Conservation (phyloP, 2,888 invertebrate species). For the Electrophaes corylata region DNA sequence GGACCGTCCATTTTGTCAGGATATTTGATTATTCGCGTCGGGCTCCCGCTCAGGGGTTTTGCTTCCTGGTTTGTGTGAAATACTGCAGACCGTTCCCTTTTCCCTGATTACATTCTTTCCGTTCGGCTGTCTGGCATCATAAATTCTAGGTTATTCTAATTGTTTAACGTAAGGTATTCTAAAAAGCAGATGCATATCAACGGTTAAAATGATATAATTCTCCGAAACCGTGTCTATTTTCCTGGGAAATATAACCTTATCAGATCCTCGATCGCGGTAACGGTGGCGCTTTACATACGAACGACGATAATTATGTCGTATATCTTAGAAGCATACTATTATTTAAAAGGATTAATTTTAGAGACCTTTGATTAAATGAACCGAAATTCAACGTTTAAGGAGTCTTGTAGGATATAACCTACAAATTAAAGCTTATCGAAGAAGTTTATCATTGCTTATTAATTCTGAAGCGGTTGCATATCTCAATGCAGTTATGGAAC, state of each 20-base stretch:
- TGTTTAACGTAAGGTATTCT: conserved; percentile 3
- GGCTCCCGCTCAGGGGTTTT: conserved; percentile 32
- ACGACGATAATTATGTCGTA: conserved; percentile 34
- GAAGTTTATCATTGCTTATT: conserved; percentile 21
- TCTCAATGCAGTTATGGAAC: not conserved
- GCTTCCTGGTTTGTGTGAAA: conserved; percentile 41
- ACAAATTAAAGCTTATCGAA: conserved; percentile 11
- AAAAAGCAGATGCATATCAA: conserved; percentile 41
- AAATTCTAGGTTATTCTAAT: conserved; percentile 21
- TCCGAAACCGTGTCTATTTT: conserved; percentile 37
- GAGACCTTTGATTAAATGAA: conserved; percentile 27
- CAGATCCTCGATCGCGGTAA: conserved; percentile 38
- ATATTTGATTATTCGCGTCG: conserved; percentile 33
- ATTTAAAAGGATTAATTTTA: conserved; percentile 28
- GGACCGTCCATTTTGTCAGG: conserved; percentile 36
- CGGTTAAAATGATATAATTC: conserved; percentile 42
- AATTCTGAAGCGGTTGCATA: conserved; percentile 7
- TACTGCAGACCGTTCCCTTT: conserved; percentile 48
- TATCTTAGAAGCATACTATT: conserved; percentile 31
- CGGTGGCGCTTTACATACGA: conserved; percentile 36
- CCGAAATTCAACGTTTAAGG: conserved; percentile 25
- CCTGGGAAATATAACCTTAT: conserved; percentile 46
- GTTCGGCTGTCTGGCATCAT: conserved; percentile 39
- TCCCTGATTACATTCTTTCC: conserved; percentile 49
- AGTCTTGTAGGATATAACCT: not conserved